Conservation (phyloP, 2,113 vertebrate genomes). For the Eptesicus fuscus region DNA sequence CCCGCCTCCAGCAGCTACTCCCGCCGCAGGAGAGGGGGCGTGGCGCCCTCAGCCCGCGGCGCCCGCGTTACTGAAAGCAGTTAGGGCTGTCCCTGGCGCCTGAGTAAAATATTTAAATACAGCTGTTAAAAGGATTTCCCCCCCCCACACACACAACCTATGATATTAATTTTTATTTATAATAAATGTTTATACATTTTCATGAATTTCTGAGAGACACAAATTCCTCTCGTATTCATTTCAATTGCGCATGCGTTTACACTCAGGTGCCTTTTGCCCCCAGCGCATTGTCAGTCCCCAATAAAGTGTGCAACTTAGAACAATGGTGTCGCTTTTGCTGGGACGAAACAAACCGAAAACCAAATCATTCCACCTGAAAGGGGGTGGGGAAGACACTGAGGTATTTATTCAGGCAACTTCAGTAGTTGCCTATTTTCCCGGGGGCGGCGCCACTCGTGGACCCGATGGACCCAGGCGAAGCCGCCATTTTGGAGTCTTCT, state of each 20-base stretch:
- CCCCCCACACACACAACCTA: too few relatives aligned
- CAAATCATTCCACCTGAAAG: background rate
- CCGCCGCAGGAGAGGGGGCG: background rate
- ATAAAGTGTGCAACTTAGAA: background rate
- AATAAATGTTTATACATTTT: background rate
- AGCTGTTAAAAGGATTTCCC: background rate
- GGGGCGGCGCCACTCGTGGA: constrained; percentile 34
- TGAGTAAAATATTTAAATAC: constrained; percentile 18
- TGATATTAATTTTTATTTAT: background rate
- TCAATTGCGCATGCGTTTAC: background rate
- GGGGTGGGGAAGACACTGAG: too few relatives aligned
- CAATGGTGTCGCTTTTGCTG: background rate
- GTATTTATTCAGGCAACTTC: constrained; percentile 32
- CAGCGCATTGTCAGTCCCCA: background rate
- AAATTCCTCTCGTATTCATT: background rate
- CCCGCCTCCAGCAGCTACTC: too few relatives aligned
- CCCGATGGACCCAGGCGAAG: constrained; percentile 51
- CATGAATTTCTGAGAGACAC: background rate
- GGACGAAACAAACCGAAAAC: background rate
- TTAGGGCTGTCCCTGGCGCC: constrained; percentile 20
- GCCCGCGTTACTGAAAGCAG: background rate
- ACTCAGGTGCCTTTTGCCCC: background rate
- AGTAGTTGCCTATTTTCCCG: constrained; percentile 8
- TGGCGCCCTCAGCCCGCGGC: background rate
- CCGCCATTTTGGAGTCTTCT: constrained; percentile 79